A percentile compares a stretch with the other conserved stretches of the same genome.
phyloP scores from a whole-genome alignment of 2,888 invertebrate genomes.

The Mythimna impura region DNA sequence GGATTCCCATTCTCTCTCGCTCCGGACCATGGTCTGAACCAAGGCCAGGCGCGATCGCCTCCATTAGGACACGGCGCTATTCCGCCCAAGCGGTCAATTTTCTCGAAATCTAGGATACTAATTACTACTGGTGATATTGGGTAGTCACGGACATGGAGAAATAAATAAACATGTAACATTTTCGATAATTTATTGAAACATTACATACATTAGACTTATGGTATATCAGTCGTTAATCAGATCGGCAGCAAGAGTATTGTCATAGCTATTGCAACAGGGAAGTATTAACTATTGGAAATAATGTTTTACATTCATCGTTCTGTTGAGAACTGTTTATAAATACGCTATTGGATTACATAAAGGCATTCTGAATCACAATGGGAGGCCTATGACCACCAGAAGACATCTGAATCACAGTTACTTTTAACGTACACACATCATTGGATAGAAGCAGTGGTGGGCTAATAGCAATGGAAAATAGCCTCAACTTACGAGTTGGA shows the following conservation, averaged over 20 bases:
- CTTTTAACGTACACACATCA: background rate
- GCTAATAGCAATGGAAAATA: too few species aligned
- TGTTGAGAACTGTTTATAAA: background rate
- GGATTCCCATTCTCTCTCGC: too few species aligned
- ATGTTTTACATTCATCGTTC: background rate
- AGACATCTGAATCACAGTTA: background rate
- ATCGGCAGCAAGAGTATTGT: conserved; percentile 33
- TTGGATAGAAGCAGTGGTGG: too few species aligned
- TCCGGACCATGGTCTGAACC: too few species aligned
- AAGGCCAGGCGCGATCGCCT: too few species aligned
- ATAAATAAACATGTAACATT: conserved; percentile 18
- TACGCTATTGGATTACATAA: background rate
- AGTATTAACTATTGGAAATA: background rate
- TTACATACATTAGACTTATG: conserved; percentile 48
- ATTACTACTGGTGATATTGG: too few species aligned
- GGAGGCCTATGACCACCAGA: background rate
- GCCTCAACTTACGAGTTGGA: too few species aligned
- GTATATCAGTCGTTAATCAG: conserved; percentile 50
- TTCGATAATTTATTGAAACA: conserved; percentile 60
- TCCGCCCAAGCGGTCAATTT: too few species aligned
- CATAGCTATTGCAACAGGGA: background rate
- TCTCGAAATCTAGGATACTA: too few species aligned
- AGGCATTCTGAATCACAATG: background rate
- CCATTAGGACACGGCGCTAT: too few species aligned
- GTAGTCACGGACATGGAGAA: background rate